Evolutionary conservation across 2,797 vertebrate species (phyloP).

Genomic region (Anguilla megastoma): DNA sequence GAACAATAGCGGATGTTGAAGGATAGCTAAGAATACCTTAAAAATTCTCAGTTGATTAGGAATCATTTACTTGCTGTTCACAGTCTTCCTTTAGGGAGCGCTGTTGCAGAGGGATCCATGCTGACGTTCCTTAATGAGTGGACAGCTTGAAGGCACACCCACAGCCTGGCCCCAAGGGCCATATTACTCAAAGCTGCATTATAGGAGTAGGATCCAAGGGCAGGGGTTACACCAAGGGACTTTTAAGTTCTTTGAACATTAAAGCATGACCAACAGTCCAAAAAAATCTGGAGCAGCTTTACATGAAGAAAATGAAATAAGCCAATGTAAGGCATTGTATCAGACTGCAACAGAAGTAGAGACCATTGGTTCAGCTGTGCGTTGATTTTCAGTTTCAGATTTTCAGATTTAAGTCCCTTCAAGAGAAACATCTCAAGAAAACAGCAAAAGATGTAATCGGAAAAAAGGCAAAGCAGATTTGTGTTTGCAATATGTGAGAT

Average conservation of each 20-base stretch:
- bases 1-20: neutral
- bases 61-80: constrained; percentile 38
- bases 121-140: constrained; percentile 34
- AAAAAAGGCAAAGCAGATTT: neutral
- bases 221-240: neutral
- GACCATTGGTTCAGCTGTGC: neutral
- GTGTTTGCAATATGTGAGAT: neutral
- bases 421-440: neutral
- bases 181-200: neutral
- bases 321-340: neutral
- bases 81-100: constrained; percentile 62
- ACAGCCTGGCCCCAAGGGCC: neutral
- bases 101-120: constrained; percentile 62
- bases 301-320: constrained; percentile 7
- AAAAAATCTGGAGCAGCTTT: constrained; percentile 4
- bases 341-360: neutral
- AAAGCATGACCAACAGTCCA: constrained; percentile 7
- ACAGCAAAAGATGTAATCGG: neutral
- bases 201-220: neutral
- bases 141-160: constrained; percentile 9
- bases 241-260: constrained; percentile 12
- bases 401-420: neutral
- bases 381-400: neutral
- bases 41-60: neutral
- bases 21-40: neutral